Conservation (phyloP, 2,888 invertebrate genomes). For the Gastracanthus pulcherrimus region DNA sequence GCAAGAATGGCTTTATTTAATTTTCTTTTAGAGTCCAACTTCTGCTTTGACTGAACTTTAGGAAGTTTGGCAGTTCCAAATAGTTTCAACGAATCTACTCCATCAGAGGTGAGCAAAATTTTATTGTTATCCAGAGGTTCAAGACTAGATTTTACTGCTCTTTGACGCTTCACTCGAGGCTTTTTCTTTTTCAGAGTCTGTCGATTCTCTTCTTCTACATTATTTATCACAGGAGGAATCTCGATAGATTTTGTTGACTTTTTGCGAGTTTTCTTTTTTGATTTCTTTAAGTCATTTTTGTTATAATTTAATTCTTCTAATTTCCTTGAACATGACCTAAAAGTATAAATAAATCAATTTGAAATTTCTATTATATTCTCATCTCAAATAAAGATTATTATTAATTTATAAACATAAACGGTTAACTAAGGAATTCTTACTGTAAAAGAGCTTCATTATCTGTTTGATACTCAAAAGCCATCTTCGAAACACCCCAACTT, state of each 20-base stretch:
- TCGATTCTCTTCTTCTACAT: constrained; percentile 63
- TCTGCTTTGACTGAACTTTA: constrained; percentile 64
- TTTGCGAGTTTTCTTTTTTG: constrained; percentile 63
- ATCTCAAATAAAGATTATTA: background rate
- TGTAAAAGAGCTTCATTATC: constrained; percentile 81
- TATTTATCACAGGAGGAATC: constrained; percentile 61
- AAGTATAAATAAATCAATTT: too few species aligned
- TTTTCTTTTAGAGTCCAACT: constrained; percentile 73
- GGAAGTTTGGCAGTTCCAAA: constrained; percentile 64
- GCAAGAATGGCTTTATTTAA: constrained; percentile 81
- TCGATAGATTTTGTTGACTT: constrained; percentile 62
- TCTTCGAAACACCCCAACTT: constrained; percentile 84
- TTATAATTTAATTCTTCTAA: constrained; percentile 75
- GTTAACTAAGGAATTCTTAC: constrained; percentile 29
- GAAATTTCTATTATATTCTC: constrained; percentile 35
- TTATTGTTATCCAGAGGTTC: constrained; percentile 55
- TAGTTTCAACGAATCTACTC: constrained; percentile 68
- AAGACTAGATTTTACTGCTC: constrained; percentile 62
- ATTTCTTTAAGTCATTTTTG: constrained; percentile 61
- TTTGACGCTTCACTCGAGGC: constrained; percentile 66
- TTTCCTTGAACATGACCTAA: constrained; percentile 84
- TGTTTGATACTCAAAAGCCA: constrained; percentile 80
- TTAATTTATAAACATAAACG: background rate
- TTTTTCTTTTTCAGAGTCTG: constrained; percentile 70
- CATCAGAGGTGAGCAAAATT: constrained; percentile 60